phyloP scores from a whole-genome alignment of 1,140 invertebrate species.

The Spodoptera frugiperda region DNA sequence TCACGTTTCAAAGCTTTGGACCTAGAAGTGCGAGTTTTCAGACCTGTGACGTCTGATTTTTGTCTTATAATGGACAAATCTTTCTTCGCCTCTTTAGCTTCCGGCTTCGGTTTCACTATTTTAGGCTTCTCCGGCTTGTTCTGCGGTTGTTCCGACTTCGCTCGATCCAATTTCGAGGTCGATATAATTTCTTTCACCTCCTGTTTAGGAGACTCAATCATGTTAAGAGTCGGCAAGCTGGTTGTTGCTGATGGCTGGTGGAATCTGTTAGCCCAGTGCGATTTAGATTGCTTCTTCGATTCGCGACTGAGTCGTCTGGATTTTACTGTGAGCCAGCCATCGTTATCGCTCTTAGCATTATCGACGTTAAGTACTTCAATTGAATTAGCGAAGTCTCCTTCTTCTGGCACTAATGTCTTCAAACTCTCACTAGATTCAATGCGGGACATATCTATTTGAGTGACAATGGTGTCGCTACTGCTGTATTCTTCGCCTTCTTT shows the following conservation, averaged over 20 bases:
- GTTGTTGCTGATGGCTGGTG: slow-evolving; percentile 89
- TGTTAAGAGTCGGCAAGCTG: slow-evolving; percentile 88
- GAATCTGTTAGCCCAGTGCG: slow-evolving; percentile 89
- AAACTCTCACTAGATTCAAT: slow-evolving; percentile 85
- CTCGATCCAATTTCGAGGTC: slow-evolving; percentile 64
- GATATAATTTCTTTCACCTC: slow-evolving; percentile 69
- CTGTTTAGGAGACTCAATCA: slow-evolving; percentile 85
- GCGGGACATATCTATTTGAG: slow-evolving; percentile 80
- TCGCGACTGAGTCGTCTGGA: slow-evolving; percentile 85
- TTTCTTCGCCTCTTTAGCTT: slow-evolving; percentile 51
- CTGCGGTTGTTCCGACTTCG: slow-evolving; percentile 77
- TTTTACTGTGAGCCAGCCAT: slow-evolving; percentile 90
- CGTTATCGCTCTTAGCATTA: slow-evolving; percentile 84
- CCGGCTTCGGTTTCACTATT: slow-evolving; percentile 56
- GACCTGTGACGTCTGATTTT: slow-evolving; percentile 87
- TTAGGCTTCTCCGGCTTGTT: slow-evolving; percentile 57
- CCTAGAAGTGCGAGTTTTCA: slow-evolving; percentile 84
- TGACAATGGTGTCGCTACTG: slow-evolving; percentile 86
- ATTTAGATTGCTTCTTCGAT: slow-evolving; percentile 85
- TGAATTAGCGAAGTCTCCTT: slow-evolving; percentile 87
- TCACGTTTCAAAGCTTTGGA: slow-evolving; percentile 71
- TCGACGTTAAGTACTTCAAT: slow-evolving; percentile 85
- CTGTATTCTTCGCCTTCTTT: slow-evolving; percentile 79
- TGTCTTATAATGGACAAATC: slow-evolving; percentile 85
- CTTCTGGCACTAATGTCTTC: slow-evolving; percentile 83